These are phyloP conservation scores for Falco concolor DNA, from an alignment of 2,797 vertebrate genomes.

Conservation along the genomic window DNA sequence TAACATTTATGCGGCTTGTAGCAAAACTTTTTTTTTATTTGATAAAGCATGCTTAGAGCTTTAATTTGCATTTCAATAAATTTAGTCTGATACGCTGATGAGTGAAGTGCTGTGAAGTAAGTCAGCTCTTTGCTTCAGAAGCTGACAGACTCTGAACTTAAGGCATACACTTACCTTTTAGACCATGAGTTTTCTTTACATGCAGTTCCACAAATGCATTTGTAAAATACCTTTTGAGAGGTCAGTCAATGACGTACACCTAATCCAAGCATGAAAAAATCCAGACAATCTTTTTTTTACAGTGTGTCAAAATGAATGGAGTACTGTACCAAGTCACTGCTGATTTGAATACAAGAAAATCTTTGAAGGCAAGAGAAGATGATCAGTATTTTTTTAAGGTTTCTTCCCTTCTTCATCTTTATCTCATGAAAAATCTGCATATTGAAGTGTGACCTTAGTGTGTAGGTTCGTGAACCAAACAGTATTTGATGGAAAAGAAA, in stretches of 20 bases:
- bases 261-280: background rate
- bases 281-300: background rate
- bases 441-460: background rate
- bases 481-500: background rate
- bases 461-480: background rate
- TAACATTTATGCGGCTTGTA: background rate
- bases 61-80: background rate
- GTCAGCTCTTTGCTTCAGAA: background rate
- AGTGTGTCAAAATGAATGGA: background rate
- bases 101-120: background rate
- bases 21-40: background rate
- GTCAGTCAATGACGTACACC: background rate
- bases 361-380: background rate
- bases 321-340: background rate
- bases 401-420: background rate
- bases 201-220: background rate
- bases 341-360: background rate
- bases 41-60: background rate
- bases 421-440: background rate
- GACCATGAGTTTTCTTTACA: background rate
- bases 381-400: background rate
- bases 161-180: background rate
- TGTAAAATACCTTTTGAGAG: background rate
- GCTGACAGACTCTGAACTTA: background rate
- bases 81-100: background rate